Percentiles rank a stretch among this genome's conserved stretches.
These are phyloP conservation scores for Caenorhabditis doughertyi DNA, from an alignment of 2,888 invertebrate species.

Conservation along the genomic window DNA sequence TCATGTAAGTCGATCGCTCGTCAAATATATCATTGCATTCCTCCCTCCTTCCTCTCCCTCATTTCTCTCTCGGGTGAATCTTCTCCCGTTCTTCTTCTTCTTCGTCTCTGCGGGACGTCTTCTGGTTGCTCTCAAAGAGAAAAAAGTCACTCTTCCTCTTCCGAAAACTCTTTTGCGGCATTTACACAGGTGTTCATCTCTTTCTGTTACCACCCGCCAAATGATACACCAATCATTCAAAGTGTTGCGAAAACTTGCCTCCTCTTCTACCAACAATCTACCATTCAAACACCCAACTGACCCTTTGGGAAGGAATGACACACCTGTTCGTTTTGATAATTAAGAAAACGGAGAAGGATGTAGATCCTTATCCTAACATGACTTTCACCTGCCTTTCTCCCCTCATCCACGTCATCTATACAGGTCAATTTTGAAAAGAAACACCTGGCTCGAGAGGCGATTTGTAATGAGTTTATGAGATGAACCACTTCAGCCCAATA, in stretches of 20 bases:
- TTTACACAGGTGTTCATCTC: constrained; percentile 54
- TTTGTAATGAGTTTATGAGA: constrained; percentile 21
- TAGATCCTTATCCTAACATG: constrained; percentile 36
- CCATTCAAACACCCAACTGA: constrained; percentile 18
- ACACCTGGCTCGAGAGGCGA: constrained; percentile 30
- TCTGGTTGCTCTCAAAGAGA: constrained; percentile 4
- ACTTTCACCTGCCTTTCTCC: constrained; percentile 50
- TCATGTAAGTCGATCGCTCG: constrained; percentile 51
- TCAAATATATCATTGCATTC: constrained; percentile 49
- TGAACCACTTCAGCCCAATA: constrained; percentile 3
- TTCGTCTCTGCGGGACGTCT: constrained; percentile 54
- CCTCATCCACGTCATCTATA: constrained; percentile 30
- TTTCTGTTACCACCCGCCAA: constrained; percentile 23
- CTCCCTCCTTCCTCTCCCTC: neutral
- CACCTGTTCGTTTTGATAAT: constrained; percentile 54
- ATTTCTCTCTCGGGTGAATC: neutral
- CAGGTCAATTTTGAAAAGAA: constrained; percentile 45
- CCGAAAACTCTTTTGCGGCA: constrained; percentile 36
- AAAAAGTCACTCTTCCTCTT: constrained; percentile 3
- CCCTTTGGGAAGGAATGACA: neutral
- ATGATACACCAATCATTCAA: constrained; percentile 59
- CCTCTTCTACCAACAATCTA: neutral
- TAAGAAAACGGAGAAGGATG: constrained; percentile 8
- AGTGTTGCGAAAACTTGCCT: constrained; percentile 55
- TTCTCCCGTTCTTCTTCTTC: constrained; percentile 7